Conservation (phyloP, 2,888 invertebrate genomes). For the Noctuana brunneofusca region DNA sequence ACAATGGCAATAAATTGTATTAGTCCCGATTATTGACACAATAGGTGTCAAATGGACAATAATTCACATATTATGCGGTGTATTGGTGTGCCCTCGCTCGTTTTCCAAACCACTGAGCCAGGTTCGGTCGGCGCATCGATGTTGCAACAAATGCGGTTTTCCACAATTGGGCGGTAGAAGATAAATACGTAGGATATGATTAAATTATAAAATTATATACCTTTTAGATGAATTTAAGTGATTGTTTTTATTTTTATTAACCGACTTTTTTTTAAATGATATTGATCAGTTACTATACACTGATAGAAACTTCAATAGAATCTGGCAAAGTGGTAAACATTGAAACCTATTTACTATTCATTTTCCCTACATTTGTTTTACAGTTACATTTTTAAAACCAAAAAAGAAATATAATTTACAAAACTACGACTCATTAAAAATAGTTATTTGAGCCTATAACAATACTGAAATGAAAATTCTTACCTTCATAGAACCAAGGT, state of each 20-base stretch:
- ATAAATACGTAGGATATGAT: neutral
- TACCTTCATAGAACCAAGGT: too few relatives aligned
- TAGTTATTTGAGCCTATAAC: too few relatives aligned
- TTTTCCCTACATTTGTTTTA: too few relatives aligned
- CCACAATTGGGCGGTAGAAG: neutral
- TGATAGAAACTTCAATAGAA: too few relatives aligned
- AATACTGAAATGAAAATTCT: too few relatives aligned
- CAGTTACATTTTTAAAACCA: too few relatives aligned
- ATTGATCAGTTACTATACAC: too few relatives aligned
- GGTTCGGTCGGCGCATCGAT: slow-evolving; percentile 35
- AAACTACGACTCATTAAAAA: too few relatives aligned
- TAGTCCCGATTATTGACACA: slow-evolving; percentile 64
- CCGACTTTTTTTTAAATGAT: neutral
- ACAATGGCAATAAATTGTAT: slow-evolving; percentile 64
- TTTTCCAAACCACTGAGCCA: slow-evolving; percentile 45
- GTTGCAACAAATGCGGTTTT: slow-evolving; percentile 16
- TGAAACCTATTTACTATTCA: too few relatives aligned
- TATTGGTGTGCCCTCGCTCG: slow-evolving; percentile 44
- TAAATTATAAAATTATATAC: neutral
- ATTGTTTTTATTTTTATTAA: neutral
- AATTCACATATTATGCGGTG: slow-evolving; percentile 59
- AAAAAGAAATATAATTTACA: too few relatives aligned
- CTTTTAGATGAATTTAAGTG: too few relatives aligned
- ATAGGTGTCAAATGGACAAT: slow-evolving; percentile 69
- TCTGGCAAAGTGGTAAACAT: too few relatives aligned